Base-by-base conservation (phyloP, 2,113 vertebrate species). In the Carlito syrichta region DNA sequence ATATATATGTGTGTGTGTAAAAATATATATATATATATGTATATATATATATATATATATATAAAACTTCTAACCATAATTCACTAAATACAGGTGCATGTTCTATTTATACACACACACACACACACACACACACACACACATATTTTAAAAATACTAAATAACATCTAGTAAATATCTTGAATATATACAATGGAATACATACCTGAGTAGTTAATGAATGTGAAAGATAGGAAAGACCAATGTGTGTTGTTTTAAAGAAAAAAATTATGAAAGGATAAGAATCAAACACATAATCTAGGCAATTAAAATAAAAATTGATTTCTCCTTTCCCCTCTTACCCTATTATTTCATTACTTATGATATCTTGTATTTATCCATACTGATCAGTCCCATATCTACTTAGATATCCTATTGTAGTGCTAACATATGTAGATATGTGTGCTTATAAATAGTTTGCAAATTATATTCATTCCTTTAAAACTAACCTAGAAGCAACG, bases 381-480 rank as follows among this genome's bases (percentile, higher is more conserved):
- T 54, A 76, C 22, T 86, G 56, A 86, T 79, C 20, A 93, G 10
- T 16, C 8, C 52, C 78, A 35, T 76, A 77, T 60, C 32, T 60
- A 96, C 32, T 45, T 14, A 94, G 22, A 7, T 23, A 71, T 73
- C 27, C n/a, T 66, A 40, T 88, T 91, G 3, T 89, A 92, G 20
- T 82, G 30, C 10, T 56, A 52, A 73, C 50, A 43, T 27, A 91
- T 78, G 69, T 77, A 94, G 74, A 81, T 79, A 86, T 50, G 35
- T 76, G 22, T 81, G 25, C 74, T 86, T 91, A 90, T 85, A 83
- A 92, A 68, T 38, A 89, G 30, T 16, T 43, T 87, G 40, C 38
- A 96, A 93, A 83, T 91, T 94, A 95, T 71, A 50, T 83, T 58
- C 35, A 78, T 94, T 96, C 73, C 38, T 92, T 93, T 95, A 93